Base-by-base conservation (phyloP, 2,113 vertebrate genomes). In the Daubentonia madagascariensis region DNA sequence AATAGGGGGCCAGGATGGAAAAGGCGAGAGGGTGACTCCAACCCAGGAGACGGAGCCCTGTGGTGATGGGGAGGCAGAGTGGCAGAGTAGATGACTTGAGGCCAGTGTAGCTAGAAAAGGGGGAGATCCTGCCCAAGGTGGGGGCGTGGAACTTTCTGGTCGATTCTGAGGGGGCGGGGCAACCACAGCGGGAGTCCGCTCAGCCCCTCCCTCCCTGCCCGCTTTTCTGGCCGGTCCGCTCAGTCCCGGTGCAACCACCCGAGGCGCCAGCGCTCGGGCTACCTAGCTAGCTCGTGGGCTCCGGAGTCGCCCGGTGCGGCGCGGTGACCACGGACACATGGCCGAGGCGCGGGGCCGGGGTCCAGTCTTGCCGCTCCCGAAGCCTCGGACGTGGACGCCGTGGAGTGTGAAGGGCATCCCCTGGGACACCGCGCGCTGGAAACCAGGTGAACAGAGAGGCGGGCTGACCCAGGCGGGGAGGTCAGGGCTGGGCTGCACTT, bases 371-470 rank as follows among this genome's bases (percentile, higher is more conserved):
- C 1, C 12, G 91, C 63, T 86, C 59, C 63, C 22, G 1, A 94
- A 92, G 84, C 45, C 73, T 14, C 0, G 4, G 81, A 61, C 30
- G 0, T 59, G 89, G 75, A 67, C 16, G 20, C 91, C 5, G 4
- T 13, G 72, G 85, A 57, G 45, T 78, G 65, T 70, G 89, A 94
- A 89, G 57, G 81, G 52, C 57, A 85, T 50, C 35, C 4, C 20
- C 9, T 67, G 96, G 63, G 76, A 91, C 5, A 18, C 1, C 6
- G 79, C 5, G 18, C 35, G 3, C 73, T 84, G 96, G 87, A 96
- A 93, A 89, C 76, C 93, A 84, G 93, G 84, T 96, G 97, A 88
- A 73, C 48, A 43, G 72, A 76, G 16, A 81, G 67, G 4, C 10
- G 9, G 40, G 72, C 14, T 8, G 76, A 68, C 37, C 20, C 10